Base-by-base conservation (phyloP, 1,140 invertebrate species). In the Charaxes varanes region DNA sequence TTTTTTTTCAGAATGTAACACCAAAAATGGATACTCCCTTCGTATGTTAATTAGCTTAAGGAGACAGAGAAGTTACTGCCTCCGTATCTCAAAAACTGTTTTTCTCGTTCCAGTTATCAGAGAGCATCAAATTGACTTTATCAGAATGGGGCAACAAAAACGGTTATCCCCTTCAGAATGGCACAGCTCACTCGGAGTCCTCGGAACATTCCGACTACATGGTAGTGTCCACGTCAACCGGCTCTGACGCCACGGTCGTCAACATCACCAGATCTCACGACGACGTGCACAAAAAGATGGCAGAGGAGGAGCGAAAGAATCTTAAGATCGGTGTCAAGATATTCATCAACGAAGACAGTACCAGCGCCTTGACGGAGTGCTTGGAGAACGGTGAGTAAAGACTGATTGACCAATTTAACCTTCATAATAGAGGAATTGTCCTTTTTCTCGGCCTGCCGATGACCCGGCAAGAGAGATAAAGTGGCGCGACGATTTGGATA, bases 81-180 rank as follows among this genome's bases (percentile, higher is more conserved):
- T 27, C n/a, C 11, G 11, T 30, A 22, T 18, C 10, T 31, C 7
- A 30, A 24, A 30, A 8, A 8, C 17, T 12, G n/a, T 35, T 33
- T 35, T 27, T 8, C 11, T 17, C 28, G 23, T 88, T 87, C 48
- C 70, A 93, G 92, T 58, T 94, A 27, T 86, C 88, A 32, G 91
- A 93, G 64, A 89, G 90, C 43, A 84, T 94, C n/a, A 90, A 89
- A 62, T 86, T 89, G 8, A 88, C 89, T 1, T 55, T 90, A 13
- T 85, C 84, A 24, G 86, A 89, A 61, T 87, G 85, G 68, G 57
- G 62, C 2, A 64, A 62, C 5, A 56, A 71, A 14, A 82, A 78
- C 12, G 55, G 53, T 1, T 13, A 44, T 4, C 51, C 54, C 0
- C n/a, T 63, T 0, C 67, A 66, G 33, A 82, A 82, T 15, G 78